Evolutionary conservation across 2,888 invertebrate species (phyloP), one percentile per base, ranked within the genome.

Genomic region (Cactoblastis cactorum): DNA sequence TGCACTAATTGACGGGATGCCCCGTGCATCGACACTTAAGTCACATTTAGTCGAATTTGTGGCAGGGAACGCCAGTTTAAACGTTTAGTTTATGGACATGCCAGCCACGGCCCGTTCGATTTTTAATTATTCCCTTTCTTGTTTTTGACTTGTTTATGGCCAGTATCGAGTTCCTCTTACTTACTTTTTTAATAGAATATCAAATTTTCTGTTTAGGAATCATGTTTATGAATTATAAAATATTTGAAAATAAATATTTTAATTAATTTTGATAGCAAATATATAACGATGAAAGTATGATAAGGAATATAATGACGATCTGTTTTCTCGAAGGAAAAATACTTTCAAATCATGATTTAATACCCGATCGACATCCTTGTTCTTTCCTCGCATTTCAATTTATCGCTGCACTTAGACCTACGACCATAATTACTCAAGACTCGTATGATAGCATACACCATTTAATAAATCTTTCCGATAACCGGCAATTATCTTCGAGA

Each of bases 1-100:
- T 19, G 14, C 72, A 69, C 78, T 81, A 80, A 81, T 81, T 81
- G 79, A 80, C 80, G 58, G 53, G 65, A 55, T 59, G 62, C 61
- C 67, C 65, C 63, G 63, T 65, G 59, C 66, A 63, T 61, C 53
- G 63, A 65, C 63, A 65, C 66, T 75, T 70, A 76, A 61, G 72
- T 72, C 69, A 69, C 62, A 67, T 75, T 61, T 71, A 75, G 71
- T 68, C 61, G 61, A 71, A 78, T 78, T 78, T 74, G 74, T 74
- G 70, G 49, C 32, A 41, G 33, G 14, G 18, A 22, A 43, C 43
- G 43, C 43, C 43, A 43, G 43, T 43, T 43, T 37, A 48, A 37
- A 37, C 37, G 35, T 35, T 19, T 46, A 35, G 34, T 46, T 48
- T 48, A 37, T 48, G 24, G 47, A 15, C 22, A 18, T 14, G 45